phyloP scores from a whole-genome alignment of 2,888 invertebrate species.

The Nomada fabriciana region DNA sequence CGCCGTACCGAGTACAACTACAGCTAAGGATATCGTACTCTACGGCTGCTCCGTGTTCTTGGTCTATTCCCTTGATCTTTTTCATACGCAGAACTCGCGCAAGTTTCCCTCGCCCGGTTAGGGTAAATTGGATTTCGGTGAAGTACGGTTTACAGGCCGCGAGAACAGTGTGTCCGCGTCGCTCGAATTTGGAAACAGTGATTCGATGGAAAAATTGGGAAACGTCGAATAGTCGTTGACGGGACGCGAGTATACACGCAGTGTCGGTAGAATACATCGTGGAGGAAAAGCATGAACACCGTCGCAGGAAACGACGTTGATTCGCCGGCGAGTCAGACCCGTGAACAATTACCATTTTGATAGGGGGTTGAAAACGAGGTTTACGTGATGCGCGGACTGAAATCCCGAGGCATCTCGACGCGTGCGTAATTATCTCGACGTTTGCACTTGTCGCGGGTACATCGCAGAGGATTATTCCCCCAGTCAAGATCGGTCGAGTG shows the following conservation, averaged over 20 bases:
- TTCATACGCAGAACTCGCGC: not conserved
- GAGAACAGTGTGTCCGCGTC: conserved; percentile 8
- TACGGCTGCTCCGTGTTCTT: not conserved
- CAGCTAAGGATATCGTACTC: conserved; percentile 54
- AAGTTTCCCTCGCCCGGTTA: not conserved
- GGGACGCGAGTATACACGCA: conserved; percentile 11
- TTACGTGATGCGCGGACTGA: conserved; percentile 30
- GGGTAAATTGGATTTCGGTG: conserved; percentile 26
- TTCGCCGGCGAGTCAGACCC: conserved; percentile 26
- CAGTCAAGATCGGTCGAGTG: conserved; percentile 28
- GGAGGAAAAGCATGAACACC: conserved; percentile 14
- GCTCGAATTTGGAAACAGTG: conserved; percentile 39
- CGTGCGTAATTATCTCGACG: conserved; percentile 25
- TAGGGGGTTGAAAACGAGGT: conserved; percentile 14
- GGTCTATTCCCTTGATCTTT: not conserved
- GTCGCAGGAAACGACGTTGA: conserved; percentile 3
- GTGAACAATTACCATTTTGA: conserved; percentile 41
- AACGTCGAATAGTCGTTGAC: conserved; percentile 5
- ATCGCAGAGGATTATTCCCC: conserved; percentile 17
- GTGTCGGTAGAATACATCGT: not conserved
- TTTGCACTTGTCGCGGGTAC: conserved; percentile 14
- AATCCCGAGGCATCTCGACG: conserved; percentile 18
- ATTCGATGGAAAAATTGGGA: conserved; percentile 1
- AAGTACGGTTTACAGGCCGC: not conserved
- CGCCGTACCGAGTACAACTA: conserved; percentile 75